Percentiles rank a stretch among this genome's conserved stretches.
Conservation (phyloP, 1,140 invertebrate species). For the Habropoda laboriosa region DNA sequence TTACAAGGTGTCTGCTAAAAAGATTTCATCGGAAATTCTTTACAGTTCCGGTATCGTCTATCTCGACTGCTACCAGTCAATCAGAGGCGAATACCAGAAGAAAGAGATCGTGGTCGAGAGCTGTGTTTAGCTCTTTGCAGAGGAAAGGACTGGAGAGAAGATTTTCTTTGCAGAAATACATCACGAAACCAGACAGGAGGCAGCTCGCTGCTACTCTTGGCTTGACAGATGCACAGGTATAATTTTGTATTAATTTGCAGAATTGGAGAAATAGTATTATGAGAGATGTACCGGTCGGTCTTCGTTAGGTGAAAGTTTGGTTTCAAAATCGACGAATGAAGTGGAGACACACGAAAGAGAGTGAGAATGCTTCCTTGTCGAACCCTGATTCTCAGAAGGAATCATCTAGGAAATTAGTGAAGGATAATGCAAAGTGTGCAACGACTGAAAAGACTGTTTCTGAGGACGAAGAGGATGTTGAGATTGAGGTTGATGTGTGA, state of each 20-base stretch:
- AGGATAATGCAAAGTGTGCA: conserved; percentile 63
- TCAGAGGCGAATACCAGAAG: conserved; percentile 83
- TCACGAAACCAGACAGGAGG: conserved; percentile 95
- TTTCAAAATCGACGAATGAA: conserved; percentile 97
- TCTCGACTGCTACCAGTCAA: conserved; percentile 28
- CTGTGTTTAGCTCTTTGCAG: conserved; percentile 96
- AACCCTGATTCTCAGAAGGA: conserved; percentile 61
- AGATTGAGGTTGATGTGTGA: conserved; percentile 80
- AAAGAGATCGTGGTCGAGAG: conserved; percentile 95
- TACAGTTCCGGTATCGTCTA: conserved; percentile 54
- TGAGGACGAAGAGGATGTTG: conserved; percentile 75
- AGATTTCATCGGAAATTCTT: no score
- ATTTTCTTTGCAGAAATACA: conserved; percentile 97
- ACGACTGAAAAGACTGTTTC: conserved; percentile 58
- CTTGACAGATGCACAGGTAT: conserved; percentile 92
- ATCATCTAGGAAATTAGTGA: conserved; percentile 64
- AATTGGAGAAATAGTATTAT: background rate
- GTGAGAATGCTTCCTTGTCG: conserved; percentile 70
- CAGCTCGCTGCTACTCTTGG: conserved; percentile 95
- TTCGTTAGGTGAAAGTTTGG: conserved; percentile 93
- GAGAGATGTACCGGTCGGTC: background rate
- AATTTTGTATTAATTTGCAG: background rate
- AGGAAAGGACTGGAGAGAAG: conserved; percentile 94
- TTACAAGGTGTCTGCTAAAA: no score
- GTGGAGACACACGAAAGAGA: conserved; percentile 92